Evolutionary conservation across 1,140 invertebrate genomes (phyloP), one percentile per base, ranked within the genome.

Genomic region (Nylanderia fulva): DNA sequence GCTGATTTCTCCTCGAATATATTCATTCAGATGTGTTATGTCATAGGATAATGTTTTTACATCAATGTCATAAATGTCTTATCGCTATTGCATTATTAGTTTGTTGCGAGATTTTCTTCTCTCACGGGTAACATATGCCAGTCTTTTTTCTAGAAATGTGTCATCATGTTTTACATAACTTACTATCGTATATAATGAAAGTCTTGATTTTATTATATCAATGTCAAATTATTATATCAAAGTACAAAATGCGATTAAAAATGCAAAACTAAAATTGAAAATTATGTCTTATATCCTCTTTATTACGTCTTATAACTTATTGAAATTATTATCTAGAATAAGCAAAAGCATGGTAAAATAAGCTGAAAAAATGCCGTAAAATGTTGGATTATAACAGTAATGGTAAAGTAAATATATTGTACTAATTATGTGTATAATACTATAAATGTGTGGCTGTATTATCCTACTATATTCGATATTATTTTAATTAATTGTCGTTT

Each of bases 1-100:
- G 68, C 75, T 87, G 83, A 87, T 79, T 42, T 29, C 36, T 33
- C 13, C 69, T 54, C 21, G 29, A 74, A 82, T 60, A 48, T 76
- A 77, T 82, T 45, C 42, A 48, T 56, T 63, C 39, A 9, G 45
- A 69, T 66, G 8, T 64, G 24, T n/a, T 21, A 15, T n/a, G 72
- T 39, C n/a, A 52, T 15, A n/a, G 61, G 13, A 29, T 11, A 82
- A 58, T 82, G 39, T 60, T 80, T 58, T 71, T 33, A 72, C 24
- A 24, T 24, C 7, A 42, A 58, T 24, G 33, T 52, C 71, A 18
- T 2, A 72, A 69, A 58, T 58, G 60, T 29, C 24, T 69, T 24
- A n/a, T n/a, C n/a, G 13, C 58, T 60, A 82, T 39, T 36, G 39
- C 13, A 33, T 72, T 72, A 33, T 71, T 27, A 80, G 77, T 71